Evolutionary conservation across 2,113 vertebrate species (phyloP).

Genomic region (Malurus cyaneus): DNA sequence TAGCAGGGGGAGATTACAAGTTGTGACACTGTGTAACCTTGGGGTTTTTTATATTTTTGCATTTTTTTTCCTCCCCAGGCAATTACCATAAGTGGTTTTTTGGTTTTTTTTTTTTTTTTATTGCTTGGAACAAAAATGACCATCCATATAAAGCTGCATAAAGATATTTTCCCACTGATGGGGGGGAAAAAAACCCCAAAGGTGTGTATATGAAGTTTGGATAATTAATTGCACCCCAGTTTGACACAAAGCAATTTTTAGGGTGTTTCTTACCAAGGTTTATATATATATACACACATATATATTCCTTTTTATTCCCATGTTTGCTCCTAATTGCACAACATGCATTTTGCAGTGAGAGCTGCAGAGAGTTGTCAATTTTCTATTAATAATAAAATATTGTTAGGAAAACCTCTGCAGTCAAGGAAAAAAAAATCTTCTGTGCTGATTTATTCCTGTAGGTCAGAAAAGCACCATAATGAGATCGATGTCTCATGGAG

Average conservation of each 20-base stretch:
- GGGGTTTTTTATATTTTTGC: background rate
- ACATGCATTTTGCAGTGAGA: background rate
- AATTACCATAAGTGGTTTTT: background rate
- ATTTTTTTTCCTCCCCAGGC: background rate
- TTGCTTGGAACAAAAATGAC: conserved; percentile 20
- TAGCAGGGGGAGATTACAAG: conserved; percentile 60
- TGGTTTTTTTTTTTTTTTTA: background rate
- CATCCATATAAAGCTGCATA: background rate
- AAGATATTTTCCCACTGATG: background rate
- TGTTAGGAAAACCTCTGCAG: background rate
- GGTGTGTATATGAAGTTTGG: background rate
- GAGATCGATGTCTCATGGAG: background rate
- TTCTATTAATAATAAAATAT: background rate
- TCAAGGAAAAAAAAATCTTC: background rate
- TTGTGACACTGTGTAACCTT: conserved; percentile 53
- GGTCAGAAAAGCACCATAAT: background rate
- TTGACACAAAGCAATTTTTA: background rate
- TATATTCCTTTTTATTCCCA: background rate
- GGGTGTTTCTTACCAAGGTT: background rate
- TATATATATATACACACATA: background rate
- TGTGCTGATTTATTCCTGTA: background rate
- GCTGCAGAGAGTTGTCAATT: background rate
- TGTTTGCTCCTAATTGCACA: background rate
- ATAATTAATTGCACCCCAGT: background rate
- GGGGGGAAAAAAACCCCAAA: background rate